Percentiles rank a stretch among this genome's conserved stretches.
Conservation (phyloP, 2,113 vertebrate species). For the Austrofundulus limnaeus region DNA sequence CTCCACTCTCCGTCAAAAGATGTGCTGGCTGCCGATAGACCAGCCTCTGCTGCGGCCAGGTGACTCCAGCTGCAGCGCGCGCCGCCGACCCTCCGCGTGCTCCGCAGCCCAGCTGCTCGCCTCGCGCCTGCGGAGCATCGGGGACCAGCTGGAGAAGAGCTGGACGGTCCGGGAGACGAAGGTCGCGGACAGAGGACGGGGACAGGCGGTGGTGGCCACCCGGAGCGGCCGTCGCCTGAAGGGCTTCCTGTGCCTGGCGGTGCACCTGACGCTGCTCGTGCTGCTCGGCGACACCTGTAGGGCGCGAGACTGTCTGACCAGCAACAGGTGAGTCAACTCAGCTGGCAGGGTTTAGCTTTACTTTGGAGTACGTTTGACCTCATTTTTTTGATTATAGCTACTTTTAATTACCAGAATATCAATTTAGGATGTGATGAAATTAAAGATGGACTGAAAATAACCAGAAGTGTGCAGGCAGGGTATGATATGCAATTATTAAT, state of each 20-base stretch:
- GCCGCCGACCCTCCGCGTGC: slow-evolving; percentile 64
- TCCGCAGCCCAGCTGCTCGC: slow-evolving; percentile 76
- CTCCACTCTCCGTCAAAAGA: slow-evolving; percentile 46
- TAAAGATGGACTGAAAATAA: no score
- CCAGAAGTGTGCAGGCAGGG: no score
- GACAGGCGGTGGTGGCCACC: background rate
- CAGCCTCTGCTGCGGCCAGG: slow-evolving; percentile 70
- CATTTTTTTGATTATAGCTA: background rate
- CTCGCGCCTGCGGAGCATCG: slow-evolving; percentile 80
- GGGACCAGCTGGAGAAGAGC: slow-evolving; percentile 82
- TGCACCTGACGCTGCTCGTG: slow-evolving; percentile 78
- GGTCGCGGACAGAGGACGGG: slow-evolving; percentile 16
- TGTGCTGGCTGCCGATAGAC: slow-evolving; percentile 80
- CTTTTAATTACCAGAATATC: no score
- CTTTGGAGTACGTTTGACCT: background rate
- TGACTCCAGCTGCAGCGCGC: slow-evolving; percentile 63
- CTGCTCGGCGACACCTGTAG: slow-evolving; percentile 82
- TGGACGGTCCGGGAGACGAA: slow-evolving; percentile 28
- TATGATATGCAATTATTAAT: no score
- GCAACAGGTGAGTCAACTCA: slow-evolving; percentile 77
- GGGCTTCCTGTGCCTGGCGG: slow-evolving; percentile 70
- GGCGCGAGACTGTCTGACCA: slow-evolving; percentile 56
- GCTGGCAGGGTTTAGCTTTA: background rate
- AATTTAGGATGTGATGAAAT: no score
- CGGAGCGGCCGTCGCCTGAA: slow-evolving; percentile 47